phyloP scores from a whole-genome alignment of 2,797 vertebrate species.

The Darevskia nairensis region DNA sequence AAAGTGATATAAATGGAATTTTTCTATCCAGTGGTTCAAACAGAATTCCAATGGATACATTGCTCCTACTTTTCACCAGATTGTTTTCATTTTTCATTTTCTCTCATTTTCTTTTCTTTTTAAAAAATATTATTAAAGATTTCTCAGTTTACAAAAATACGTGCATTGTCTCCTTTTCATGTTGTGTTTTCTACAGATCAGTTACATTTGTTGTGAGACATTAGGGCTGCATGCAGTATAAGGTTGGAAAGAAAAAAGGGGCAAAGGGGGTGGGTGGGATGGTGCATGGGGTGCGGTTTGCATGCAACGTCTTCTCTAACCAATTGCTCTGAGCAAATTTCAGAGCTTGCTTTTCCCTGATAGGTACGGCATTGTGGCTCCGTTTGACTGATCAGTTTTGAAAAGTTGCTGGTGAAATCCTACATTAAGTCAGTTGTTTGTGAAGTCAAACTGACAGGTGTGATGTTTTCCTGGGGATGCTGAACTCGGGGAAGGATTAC shows the following conservation, averaged over 20 bases:
- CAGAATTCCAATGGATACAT: neutral
- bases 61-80: neutral
- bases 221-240: too few relatives aligned
- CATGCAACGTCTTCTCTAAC: slow-evolving; percentile 15
- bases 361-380: accelerated
- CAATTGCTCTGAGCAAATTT: slow-evolving; percentile 17
- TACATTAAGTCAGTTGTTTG: slow-evolving; percentile 49
- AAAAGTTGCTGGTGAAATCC: slow-evolving; percentile 49
- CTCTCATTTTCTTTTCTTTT: slow-evolving; percentile 6
- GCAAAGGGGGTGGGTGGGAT: too few relatives aligned
- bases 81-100: neutral
- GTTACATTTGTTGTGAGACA: too few relatives aligned
- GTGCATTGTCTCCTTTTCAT: too few relatives aligned
- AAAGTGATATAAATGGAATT: neutral
- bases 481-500: slow-evolving; percentile 61
- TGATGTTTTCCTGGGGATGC: slow-evolving; percentile 62
- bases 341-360: neutral
- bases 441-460: slow-evolving; percentile 67
- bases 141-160: too few relatives aligned
- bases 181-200: too few relatives aligned
- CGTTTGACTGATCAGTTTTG: slow-evolving; percentile 47
- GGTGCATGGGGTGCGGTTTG: too few relatives aligned
- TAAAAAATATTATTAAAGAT: too few relatives aligned
- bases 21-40: neutral
- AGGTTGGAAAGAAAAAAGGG: too few relatives aligned